Conservation (phyloP, 1,140 invertebrate genomes). For the Neodiprion pinetum region DNA sequence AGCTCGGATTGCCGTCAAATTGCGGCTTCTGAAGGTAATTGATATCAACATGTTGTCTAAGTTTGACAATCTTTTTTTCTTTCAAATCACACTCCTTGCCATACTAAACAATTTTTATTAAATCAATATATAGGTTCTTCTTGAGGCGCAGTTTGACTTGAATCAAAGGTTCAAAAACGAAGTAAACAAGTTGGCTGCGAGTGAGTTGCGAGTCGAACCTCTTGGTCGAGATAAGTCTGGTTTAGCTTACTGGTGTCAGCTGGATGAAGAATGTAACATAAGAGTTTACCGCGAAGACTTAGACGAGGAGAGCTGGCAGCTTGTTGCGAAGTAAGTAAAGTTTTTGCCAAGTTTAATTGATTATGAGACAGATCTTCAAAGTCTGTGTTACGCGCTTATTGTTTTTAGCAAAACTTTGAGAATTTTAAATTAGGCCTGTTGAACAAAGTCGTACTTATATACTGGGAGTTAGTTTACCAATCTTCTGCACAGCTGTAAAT, state of each 20-base stretch:
- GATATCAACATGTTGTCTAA: too few relatives aligned
- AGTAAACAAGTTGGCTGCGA: constrained; percentile 82
- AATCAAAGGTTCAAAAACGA: constrained; percentile 94
- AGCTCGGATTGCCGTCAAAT: constrained; percentile 84
- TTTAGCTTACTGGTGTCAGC: constrained; percentile 90
- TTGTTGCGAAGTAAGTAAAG: constrained; percentile 82
- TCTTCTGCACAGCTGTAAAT: neutral
- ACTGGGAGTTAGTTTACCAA: constrained; percentile 33
- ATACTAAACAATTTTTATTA: neutral
- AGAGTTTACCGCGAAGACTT: constrained; percentile 93
- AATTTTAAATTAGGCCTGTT: too few relatives aligned
- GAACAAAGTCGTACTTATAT: too few relatives aligned
- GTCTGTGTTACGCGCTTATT: constrained; percentile 12
- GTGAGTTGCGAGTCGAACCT: constrained; percentile 83
- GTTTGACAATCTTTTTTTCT: constrained; percentile 14
- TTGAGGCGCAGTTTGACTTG: constrained; percentile 94
- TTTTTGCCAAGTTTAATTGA: neutral
- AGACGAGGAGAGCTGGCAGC: constrained; percentile 94
- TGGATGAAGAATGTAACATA: constrained; percentile 88
- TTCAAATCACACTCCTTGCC: constrained; percentile 14
- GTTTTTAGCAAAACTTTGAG: neutral
- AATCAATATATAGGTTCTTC: constrained; percentile 71
- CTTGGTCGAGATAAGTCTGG: constrained; percentile 90
- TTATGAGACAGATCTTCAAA: constrained; percentile 19
- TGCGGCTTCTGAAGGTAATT: constrained; percentile 84